These are phyloP conservation scores for Aphelinus certus DNA, from an alignment of 1,140 invertebrate species.

Conservation along the genomic window DNA sequence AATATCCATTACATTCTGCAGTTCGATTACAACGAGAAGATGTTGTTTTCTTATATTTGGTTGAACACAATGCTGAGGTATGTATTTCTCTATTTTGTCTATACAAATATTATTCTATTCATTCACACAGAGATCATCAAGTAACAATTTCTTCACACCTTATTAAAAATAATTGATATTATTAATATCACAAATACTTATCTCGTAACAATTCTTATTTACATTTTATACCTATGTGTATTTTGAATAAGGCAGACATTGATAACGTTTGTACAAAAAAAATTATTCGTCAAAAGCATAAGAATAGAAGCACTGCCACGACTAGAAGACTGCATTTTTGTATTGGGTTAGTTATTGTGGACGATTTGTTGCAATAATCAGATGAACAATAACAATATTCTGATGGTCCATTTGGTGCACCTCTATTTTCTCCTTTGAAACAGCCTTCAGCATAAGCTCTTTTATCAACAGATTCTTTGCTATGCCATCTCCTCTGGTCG, in stretches of 20 bases:
- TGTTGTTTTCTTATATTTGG: constrained; percentile 92
- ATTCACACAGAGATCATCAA: constrained; percentile 30
- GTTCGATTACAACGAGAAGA: constrained; percentile 89
- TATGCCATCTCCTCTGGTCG: constrained; percentile 70
- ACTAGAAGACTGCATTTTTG: constrained; percentile 9
- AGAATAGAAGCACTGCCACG: constrained; percentile 6
- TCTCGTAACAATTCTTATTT: background rate
- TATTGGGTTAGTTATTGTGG: background rate
- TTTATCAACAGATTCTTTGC: constrained; percentile 70
- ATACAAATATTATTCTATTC: background rate
- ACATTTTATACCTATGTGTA: background rate
- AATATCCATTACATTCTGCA: constrained; percentile 88
- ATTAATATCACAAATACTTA: constrained; percentile 5
- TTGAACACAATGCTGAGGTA: constrained; percentile 89
- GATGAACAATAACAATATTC: constrained; percentile 76
- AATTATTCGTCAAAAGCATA: background rate
- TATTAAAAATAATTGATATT: constrained; percentile 34
- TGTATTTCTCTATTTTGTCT: constrained; percentile 57
- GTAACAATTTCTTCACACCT: constrained; percentile 32
- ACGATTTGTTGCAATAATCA: constrained; percentile 69
- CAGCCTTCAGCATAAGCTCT: constrained; percentile 76
- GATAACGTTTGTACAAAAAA: background rate
- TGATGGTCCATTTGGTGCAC: constrained; percentile 64
- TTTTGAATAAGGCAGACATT: background rate
- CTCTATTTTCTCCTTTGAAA: constrained; percentile 69